Evolutionary conservation across 2,797 vertebrate species (phyloP), one percentile per base, ranked within the genome.

Genomic region (Urocyon cinereoargenteus): DNA sequence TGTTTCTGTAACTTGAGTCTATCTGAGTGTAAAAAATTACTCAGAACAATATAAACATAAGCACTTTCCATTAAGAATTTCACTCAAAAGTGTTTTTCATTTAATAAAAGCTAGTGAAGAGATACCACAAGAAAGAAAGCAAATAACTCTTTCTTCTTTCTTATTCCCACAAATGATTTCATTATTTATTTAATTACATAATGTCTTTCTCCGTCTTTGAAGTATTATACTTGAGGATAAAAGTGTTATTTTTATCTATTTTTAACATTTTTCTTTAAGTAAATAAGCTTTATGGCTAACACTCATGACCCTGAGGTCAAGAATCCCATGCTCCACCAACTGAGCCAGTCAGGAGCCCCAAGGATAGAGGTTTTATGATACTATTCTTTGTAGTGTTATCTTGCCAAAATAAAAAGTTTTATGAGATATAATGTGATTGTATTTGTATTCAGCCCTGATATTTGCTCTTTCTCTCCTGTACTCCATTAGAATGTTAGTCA

Each of bases 91-190:
- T 93, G 53, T 91, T 96, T 91, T 62, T 66, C 12, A 66, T 31
- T 40, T 85, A 72, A 34, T 78, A 79, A 89, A 73, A 92, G 24
- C 31, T 86, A 62, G 81, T 45, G 22, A 94, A 96, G 61, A 96
- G n/a, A 86, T 78, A 61, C 4, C 53, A 2, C 55, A 68, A 79
- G 21, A 15, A 82, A 97, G 59, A 62, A 92, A 55, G 15, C 70
- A 53, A 28, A 87, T 64, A 57, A 59, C 36, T 85, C 49, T 70
- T 83, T 84, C 87, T 84, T 19, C 49, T 94, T 90, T 91, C 40
- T 91, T 79, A 79, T 55, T 86, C 22, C 21, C 53, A 55, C 81
- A 16, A 84, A 62, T 83, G 26, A 95, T 40, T 89, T 89, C 21
- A 68, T 78, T 94, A 31, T 68, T 68, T 90, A 82, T 53, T 92